These are phyloP conservation scores for Cylindroiulus punctatus DNA, from an alignment of 2,888 invertebrate species.

Conservation along the genomic window DNA sequence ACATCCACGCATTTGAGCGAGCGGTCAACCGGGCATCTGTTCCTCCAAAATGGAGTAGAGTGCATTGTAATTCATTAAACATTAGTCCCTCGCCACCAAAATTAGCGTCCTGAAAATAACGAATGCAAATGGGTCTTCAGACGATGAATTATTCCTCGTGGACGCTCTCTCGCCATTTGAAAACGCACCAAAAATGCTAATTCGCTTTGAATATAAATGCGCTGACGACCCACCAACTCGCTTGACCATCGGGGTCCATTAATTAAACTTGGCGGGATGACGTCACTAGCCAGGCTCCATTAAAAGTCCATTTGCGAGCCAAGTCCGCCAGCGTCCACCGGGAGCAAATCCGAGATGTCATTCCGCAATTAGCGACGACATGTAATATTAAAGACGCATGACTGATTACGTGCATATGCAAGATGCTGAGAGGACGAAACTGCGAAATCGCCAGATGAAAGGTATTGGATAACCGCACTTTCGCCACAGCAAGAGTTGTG, in stretches of 20 bases:
- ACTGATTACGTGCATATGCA: neutral
- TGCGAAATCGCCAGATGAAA: constrained; percentile 14
- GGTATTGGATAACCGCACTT: neutral
- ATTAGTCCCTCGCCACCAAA: constrained; percentile 10
- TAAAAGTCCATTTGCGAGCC: constrained; percentile 7
- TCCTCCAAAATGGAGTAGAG: neutral
- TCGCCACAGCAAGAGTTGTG: no score
- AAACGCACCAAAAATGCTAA: constrained; percentile 26
- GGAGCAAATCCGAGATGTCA: constrained; percentile 24
- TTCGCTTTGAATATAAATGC: constrained; percentile 34
- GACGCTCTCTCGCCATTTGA: constrained; percentile 23
- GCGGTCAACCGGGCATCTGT: constrained; percentile 8
- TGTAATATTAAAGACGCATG: neutral
- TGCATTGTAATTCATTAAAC: constrained; percentile 42
- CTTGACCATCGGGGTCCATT: neutral
- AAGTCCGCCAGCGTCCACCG: neutral
- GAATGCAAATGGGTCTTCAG: constrained; percentile 14
- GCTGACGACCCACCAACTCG: neutral
- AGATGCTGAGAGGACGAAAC: neutral
- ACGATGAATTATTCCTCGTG: constrained; percentile 19
- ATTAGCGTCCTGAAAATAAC: constrained; percentile 42
- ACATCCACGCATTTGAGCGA: neutral
- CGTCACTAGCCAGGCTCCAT: neutral
- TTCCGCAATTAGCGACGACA: constrained; percentile 14
- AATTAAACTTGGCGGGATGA: constrained; percentile 29